phyloP scores from a whole-genome alignment of 2,113 vertebrate species.

The Lontra canadensis region DNA sequence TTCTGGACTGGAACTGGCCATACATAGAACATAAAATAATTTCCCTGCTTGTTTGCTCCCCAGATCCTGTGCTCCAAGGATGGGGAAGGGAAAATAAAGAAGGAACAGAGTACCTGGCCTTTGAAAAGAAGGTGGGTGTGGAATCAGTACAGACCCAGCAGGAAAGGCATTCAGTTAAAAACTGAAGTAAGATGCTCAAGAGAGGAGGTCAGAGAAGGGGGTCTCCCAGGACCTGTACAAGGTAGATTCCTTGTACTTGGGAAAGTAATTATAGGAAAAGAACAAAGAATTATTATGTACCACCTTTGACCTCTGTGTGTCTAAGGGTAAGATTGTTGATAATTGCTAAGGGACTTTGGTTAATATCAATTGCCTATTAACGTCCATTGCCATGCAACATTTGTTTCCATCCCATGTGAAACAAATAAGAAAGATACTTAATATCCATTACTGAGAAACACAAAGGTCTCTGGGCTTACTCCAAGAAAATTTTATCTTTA shows the following conservation, averaged over 20 bases:
- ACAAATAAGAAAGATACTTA: not conserved
- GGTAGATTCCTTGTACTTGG: fast-evolving
- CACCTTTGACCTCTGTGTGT: not conserved
- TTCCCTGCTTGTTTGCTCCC: not conserved
- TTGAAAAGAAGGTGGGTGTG: not conserved
- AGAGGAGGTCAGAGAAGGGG: not conserved
- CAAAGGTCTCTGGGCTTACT: not conserved
- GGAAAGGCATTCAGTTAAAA: not conserved
- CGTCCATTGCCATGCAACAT: not conserved
- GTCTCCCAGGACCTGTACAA: not conserved
- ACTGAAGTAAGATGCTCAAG: not conserved
- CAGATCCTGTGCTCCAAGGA: not conserved
- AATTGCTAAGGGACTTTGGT: not conserved
- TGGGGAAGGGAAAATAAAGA: not conserved
- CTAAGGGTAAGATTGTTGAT: not conserved
- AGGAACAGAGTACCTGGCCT: not conserved
- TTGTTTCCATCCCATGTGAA: not conserved
- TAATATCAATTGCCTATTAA: not conserved
- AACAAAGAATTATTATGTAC: not conserved
- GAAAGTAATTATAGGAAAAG: not conserved
- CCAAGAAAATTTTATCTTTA: not conserved
- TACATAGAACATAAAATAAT: not conserved
- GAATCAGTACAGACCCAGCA: not conserved
- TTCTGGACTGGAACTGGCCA: not conserved
- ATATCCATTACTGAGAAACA: not conserved